A percentile compares a stretch with the other conserved stretches of the same genome.
Evolutionary conservation across 2,113 vertebrate genomes (phyloP).

Genomic region (Bucco capensis): DNA sequence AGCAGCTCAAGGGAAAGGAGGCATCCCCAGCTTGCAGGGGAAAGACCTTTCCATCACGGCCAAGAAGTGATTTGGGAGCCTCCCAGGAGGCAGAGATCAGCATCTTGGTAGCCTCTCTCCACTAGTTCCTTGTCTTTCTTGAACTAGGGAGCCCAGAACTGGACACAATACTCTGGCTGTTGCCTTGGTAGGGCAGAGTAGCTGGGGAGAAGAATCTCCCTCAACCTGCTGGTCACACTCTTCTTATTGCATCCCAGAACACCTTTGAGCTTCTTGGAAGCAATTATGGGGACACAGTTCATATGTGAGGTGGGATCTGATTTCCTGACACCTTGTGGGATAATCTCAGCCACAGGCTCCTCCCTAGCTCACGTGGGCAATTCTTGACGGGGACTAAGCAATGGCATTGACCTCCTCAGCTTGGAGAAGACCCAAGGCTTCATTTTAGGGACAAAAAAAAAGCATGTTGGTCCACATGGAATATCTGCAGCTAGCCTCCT

Average conservation of each 20-base stretch:
- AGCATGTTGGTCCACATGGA: rapidly evolving
- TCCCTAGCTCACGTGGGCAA: background rate
- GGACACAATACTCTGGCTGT: too few relatives aligned
- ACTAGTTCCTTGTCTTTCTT: too few relatives aligned
- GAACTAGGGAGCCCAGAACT: too few relatives aligned
- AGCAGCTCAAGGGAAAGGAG: background rate
- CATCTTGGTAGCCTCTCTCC: too few relatives aligned
- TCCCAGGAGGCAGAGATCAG: too few relatives aligned
- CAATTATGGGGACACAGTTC: background rate
- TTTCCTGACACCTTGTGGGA: rapidly evolving
- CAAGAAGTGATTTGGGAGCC: background rate
- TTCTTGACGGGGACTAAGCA: rapidly evolving
- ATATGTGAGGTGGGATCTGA: rapidly evolving
- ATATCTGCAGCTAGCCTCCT: rapidly evolving
- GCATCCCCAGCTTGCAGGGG: background rate
- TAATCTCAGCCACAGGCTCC: rapidly evolving
- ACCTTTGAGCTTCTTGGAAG: too few relatives aligned
- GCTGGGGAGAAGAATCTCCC: too few relatives aligned
- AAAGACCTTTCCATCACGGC: background rate
- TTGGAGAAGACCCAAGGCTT: background rate
- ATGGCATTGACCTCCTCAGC: rapidly evolving
- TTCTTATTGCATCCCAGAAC: too few relatives aligned
- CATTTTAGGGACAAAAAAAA: background rate
- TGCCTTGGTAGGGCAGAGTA: too few relatives aligned
- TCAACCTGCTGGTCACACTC: too few relatives aligned